Evolutionary conservation across 2,888 invertebrate species (phyloP), one percentile per base, ranked within the genome.

Genomic region (Hedya salicella): DNA sequence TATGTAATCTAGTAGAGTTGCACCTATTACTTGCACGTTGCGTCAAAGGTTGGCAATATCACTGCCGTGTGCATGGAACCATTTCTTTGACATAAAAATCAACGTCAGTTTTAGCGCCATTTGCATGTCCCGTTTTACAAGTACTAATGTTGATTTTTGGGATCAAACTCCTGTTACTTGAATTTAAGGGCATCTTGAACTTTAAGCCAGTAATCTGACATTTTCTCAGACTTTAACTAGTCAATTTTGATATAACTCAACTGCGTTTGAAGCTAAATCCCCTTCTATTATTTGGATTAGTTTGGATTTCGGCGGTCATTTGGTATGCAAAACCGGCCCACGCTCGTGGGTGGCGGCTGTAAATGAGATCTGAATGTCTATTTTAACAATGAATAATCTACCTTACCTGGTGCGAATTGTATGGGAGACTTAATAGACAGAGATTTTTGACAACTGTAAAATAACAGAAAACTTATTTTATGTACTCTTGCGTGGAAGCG

Each of bases 291-390:
- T 78, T 77, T 68, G 71, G 75, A 73, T 78, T 73, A 75, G 49
- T 60, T 57, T 32, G 69, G 70, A 74, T 72, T 67, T 68, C 40
- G 72, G 67, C 69, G 70, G 63, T 54, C 65, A 72, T 74, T 77
- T 73, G 68, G 69, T 74, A 79, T 80, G 76, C 77, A 78, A 80
- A 79, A 73, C 72, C 67, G 68, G 64, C 68, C 60, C 21, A 60
- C 60, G 67, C 42, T 56, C 60, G 50, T 40, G 59, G 66, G 65
- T 67, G 67, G 46, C 68, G 68, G 59, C 59, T 60, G 62, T 69
- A 71, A 66, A 68, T 49, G 50, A 53, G 25, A 36, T 50, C 32
- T 49, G 39, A 46, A 49, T 57, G 25, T 16, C n/a, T 61, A 14
- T 9, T 64, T 59, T 50, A 16, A 30, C 21, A 30, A 16, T 17